These are phyloP conservation scores for Drosophila nigrodunni DNA, from an alignment of 1,140 invertebrate genomes.

Conservation along the genomic window DNA sequence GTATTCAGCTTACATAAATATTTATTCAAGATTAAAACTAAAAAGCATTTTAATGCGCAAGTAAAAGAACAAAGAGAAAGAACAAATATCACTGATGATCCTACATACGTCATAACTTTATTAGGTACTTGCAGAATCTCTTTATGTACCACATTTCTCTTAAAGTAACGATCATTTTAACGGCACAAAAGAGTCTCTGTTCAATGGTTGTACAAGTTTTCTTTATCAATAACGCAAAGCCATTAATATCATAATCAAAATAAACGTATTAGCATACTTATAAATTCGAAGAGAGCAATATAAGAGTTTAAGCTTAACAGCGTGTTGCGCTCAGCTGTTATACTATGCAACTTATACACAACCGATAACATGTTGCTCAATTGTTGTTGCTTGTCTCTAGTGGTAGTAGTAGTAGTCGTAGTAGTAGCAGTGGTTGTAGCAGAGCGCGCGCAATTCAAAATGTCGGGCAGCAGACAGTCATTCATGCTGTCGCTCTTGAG, in stretches of 20 bases:
- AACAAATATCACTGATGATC: background rate
- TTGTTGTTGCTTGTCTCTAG: background rate
- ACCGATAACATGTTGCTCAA: constrained; percentile 5
- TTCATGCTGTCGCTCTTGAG: background rate
- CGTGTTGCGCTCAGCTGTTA: constrained; percentile 6
- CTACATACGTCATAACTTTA: background rate
- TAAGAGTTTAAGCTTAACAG: constrained; percentile 19
- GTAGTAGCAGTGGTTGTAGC: constrained; percentile 1
- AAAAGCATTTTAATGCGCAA: background rate
- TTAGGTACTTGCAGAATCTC: background rate
- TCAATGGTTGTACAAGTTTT: background rate
- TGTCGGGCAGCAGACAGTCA: constrained; percentile 16
- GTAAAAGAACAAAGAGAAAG: background rate
- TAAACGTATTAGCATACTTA: background rate
- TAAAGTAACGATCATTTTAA: background rate
- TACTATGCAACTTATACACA: constrained; percentile 8
- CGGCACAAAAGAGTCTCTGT: background rate
- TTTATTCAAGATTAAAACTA: background rate
- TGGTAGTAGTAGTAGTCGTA: background rate
- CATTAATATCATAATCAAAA: constrained; percentile 7
- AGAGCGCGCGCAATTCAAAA: constrained; percentile 43
- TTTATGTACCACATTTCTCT: background rate
- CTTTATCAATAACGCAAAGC: constrained; percentile 4
- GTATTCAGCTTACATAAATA: constrained; percentile 5
- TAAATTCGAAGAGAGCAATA: constrained; percentile 18